These are phyloP conservation scores for Rhingia campestris DNA, from an alignment of 2,888 invertebrate species.

Conservation along the genomic window DNA sequence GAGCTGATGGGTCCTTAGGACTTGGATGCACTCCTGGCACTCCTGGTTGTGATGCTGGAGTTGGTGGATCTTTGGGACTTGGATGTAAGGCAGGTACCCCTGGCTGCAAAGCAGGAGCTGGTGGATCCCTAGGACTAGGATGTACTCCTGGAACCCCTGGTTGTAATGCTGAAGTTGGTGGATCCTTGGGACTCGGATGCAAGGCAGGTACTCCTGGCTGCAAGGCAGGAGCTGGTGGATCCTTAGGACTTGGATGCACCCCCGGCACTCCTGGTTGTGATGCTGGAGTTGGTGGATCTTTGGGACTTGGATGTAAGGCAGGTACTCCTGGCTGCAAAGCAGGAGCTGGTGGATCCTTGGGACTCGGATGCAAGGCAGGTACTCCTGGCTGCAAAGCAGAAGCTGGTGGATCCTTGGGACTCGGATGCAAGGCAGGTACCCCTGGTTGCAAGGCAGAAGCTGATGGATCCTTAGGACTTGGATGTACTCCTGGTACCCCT, in stretches of 20 bases:
- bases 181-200: not conserved
- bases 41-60: not conserved
- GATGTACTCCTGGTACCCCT: not conserved
- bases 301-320: not conserved
- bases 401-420: not conserved
- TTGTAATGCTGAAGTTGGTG: not conserved
- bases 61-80: not conserved
- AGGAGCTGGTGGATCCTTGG: constrained; percentile 16
- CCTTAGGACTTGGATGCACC: not conserved
- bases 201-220: not conserved
- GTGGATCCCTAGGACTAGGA: no score
- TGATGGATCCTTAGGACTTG: not conserved
- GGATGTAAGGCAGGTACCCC: not conserved
- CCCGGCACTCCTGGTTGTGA: not conserved
- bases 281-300: not conserved
- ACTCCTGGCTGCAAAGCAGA: not conserved
- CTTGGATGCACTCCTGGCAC: no score
- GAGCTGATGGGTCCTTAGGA: not conserved
- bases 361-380: constrained; percentile 6
- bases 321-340: not conserved
- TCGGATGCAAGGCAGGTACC: not conserved
- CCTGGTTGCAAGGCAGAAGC: not conserved
- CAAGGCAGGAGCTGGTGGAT: not conserved
- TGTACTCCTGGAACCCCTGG: not conserved
- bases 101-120: not conserved